A percentile compares a stretch with the other conserved stretches of the same genome.
These are phyloP conservation scores for Pterocles burchelli DNA, from an alignment of 2,113 vertebrate species.

Conservation along the genomic window DNA sequence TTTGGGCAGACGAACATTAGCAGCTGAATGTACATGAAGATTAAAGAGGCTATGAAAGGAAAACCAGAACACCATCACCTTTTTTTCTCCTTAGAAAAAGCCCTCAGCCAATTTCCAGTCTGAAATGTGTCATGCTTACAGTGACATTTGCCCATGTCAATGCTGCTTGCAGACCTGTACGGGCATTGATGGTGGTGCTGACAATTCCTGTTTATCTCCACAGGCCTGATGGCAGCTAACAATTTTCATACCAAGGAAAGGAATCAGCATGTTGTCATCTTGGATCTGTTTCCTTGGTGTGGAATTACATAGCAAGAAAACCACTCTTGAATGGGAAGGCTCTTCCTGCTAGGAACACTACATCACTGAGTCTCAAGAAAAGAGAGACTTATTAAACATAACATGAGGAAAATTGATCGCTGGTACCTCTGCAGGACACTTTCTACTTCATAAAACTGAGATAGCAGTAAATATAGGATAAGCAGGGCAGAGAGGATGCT, in stretches of 20 bases:
- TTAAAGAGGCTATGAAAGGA: not conserved
- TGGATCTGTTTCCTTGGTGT: slow-evolving; percentile 2
- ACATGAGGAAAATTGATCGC: not conserved
- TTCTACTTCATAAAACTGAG: not conserved
- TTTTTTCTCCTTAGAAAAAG: not conserved
- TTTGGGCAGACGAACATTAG: not conserved
- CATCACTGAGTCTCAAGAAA: not conserved
- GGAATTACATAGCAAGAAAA: slow-evolving; percentile 3
- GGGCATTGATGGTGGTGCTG: slow-evolving; percentile 18
- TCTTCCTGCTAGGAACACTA: not conserved
- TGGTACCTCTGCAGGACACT: not conserved
- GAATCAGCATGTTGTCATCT: slow-evolving; percentile 32
- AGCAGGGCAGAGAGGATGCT: not conserved
- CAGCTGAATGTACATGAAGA: not conserved
- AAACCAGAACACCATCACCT: not conserved
- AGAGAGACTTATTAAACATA: not conserved
- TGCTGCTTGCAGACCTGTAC: slow-evolving; percentile 13
- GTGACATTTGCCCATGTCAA: slow-evolving; percentile 14
- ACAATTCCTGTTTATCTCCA: slow-evolving; percentile 25
- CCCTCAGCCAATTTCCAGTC: not conserved
- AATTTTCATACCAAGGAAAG: slow-evolving; percentile 15
- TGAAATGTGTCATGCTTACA: slow-evolving; percentile 9
- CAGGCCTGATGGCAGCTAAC: slow-evolving; percentile 30
- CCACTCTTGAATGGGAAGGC: not conserved
- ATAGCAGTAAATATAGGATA: not conserved